Conservation (phyloP, 2,888 invertebrate species). For the Euclidia mi region DNA sequence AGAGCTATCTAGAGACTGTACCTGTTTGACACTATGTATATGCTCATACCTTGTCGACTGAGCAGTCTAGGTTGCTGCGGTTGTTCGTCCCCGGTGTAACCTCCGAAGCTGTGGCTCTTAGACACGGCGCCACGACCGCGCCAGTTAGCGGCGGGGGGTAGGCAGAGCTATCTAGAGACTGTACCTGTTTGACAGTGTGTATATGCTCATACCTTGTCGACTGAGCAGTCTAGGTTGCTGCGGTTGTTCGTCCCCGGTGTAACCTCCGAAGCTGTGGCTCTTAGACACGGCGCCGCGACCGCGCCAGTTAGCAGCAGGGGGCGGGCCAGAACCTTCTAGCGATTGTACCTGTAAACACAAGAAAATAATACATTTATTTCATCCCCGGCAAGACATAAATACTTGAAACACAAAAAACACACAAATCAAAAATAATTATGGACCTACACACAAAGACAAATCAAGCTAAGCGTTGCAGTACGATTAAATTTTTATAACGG, state of each 20-base stretch:
- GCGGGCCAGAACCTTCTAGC: slow-evolving; percentile 76
- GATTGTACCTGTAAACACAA: slow-evolving; percentile 89
- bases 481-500: no score
- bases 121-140: slow-evolving; percentile 75
- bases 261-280: slow-evolving; percentile 97
- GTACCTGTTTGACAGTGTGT: no score
- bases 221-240: slow-evolving; percentile 93
- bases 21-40: no score
- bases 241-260: slow-evolving; percentile 89
- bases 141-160: no score
- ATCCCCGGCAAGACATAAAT: no score
- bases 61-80: slow-evolving; percentile 93
- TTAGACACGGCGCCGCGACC: slow-evolving; percentile 78
- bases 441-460: no score
- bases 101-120: slow-evolving; percentile 96
- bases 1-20: no score
- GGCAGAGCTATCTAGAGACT: no score
- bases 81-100: slow-evolving; percentile 90
- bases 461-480: no score
- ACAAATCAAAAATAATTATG: no score
- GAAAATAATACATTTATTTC: no score
- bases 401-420: no score
- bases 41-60: slow-evolving; percentile 92
- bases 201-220: slow-evolving; percentile 91
- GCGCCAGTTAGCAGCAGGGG: slow-evolving; percentile 50